Percentiles rank a stretch among this genome's conserved stretches.
Evolutionary conservation across 2,113 vertebrate species (phyloP).

Genomic region (Sinosuthora webbiana): DNA sequence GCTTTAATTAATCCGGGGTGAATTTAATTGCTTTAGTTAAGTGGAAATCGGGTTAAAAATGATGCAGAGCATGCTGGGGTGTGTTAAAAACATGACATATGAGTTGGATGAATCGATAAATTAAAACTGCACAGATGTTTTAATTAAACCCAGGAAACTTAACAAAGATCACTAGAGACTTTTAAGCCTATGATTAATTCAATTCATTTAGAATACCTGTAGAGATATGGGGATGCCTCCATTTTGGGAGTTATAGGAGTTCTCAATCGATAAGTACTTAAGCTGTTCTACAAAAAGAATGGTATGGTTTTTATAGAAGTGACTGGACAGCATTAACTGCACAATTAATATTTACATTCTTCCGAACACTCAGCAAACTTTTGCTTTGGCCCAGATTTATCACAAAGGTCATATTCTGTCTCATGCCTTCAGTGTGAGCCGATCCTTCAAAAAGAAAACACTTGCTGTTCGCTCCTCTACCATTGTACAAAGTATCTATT

Average conservation of each 20-base stretch:
- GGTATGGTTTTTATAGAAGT: slow-evolving; percentile 26
- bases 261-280: slow-evolving; percentile 78
- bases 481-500: background rate
- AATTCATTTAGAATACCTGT: slow-evolving; percentile 87
- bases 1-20: slow-evolving; percentile 86
- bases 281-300: slow-evolving; percentile 56
- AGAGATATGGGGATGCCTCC: slow-evolving; percentile 77
- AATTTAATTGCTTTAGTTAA: slow-evolving; percentile 90
- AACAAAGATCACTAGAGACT: slow-evolving; percentile 82
- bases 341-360: slow-evolving; percentile 62
- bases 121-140: slow-evolving; percentile 89
- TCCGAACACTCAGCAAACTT: background rate
- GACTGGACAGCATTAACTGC: slow-evolving; percentile 56
- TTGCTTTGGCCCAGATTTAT: background rate
- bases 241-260: slow-evolving; percentile 77
- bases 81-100: slow-evolving; percentile 88
- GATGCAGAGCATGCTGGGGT: slow-evolving; percentile 84
- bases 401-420: background rate
- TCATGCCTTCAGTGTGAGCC: background rate
- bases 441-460: background rate
- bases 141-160: slow-evolving; percentile 87
- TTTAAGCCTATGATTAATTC: slow-evolving; percentile 88
- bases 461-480: background rate
- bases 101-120: slow-evolving; percentile 85
- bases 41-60: slow-evolving; percentile 86